Percentiles rank a stretch among this genome's conserved stretches.
These are phyloP conservation scores for Diacarnus erythraeanus DNA, from an alignment of 37 sponge, comb jelly and placozoan genomes.

Conservation along the genomic window DNA sequence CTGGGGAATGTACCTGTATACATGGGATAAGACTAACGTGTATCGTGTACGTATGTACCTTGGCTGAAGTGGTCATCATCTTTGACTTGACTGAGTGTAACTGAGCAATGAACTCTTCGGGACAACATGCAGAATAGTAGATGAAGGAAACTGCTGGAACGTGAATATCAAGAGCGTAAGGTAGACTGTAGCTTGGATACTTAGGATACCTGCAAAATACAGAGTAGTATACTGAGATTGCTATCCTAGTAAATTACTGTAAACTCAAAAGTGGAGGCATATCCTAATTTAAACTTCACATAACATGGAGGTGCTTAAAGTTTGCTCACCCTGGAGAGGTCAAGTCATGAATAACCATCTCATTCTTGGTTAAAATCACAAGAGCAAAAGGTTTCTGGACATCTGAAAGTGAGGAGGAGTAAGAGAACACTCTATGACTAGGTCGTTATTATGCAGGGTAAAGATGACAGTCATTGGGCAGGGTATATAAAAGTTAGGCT, in stretches of 20 bases:
- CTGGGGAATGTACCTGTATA: too few species aligned
- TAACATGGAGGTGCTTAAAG: too few species aligned
- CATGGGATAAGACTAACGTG: too few species aligned
- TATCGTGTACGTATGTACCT: too few species aligned
- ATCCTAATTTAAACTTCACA: too few species aligned
- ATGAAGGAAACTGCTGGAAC: conserved; percentile 41
- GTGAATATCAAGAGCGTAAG: conserved; percentile 68
- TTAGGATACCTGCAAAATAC: conserved; percentile 13
- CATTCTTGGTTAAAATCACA: conserved; percentile 33
- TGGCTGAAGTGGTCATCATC: conserved; percentile 18
- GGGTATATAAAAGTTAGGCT: neutral
- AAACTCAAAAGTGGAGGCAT: too few species aligned
- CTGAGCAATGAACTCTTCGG: conserved; percentile 45
- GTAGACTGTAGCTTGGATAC: conserved; percentile 23
- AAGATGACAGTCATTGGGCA: too few species aligned
- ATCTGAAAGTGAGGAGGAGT: conserved; percentile 16
- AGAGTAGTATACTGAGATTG: too few species aligned
- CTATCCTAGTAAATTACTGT: too few species aligned
- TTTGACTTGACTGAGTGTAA: conserved; percentile 56
- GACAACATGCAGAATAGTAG: conserved; percentile 32
- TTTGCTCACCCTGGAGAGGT: conserved; percentile 17
- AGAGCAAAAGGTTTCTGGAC: conserved; percentile 48
- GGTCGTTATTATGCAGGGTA: too few species aligned
- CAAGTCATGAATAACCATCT: conserved; percentile 48
- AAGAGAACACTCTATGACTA: neutral